Conservation (phyloP, 2,113 vertebrate genomes). For the Ploceus nigricollis region DNA sequence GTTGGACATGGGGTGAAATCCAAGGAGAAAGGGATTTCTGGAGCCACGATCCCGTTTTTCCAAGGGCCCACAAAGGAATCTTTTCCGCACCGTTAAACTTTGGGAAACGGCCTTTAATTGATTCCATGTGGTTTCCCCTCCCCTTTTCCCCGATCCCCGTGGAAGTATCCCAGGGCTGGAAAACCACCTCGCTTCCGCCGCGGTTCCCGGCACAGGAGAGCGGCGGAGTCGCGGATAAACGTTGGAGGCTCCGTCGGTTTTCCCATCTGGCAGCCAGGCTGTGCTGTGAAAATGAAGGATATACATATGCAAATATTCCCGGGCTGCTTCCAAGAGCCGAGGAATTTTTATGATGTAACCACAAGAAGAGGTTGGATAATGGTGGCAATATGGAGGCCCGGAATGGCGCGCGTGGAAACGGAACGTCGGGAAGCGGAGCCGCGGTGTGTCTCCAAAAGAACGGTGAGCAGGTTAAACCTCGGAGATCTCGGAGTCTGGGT, state of each 20-base stretch:
- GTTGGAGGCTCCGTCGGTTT: constrained; percentile 60
- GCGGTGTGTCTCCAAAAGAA: background rate
- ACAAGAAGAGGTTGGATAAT: constrained; percentile 38
- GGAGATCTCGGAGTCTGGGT: background rate
- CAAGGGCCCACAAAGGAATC: constrained; percentile 57
- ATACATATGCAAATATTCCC: constrained; percentile 61
- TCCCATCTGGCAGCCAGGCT: constrained; percentile 77
- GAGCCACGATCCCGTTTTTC: background rate
- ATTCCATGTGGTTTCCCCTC: constrained; percentile 67
- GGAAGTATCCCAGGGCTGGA: constrained; percentile 64
- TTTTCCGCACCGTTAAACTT: constrained; percentile 58
- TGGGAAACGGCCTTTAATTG: constrained; percentile 64
- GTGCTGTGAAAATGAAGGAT: constrained; percentile 68
- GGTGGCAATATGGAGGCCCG: constrained; percentile 10
- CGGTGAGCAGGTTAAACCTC: background rate
- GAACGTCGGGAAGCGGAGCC: background rate
- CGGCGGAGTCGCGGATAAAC: constrained; percentile 35
- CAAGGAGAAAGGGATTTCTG: background rate
- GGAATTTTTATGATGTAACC: constrained; percentile 53
- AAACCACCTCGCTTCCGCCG: constrained; percentile 70
- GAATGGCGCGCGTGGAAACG: background rate
- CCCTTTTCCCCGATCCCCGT: background rate
- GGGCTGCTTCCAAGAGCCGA: constrained; percentile 49
- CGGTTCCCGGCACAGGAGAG: constrained; percentile 27
- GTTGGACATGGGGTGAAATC: fast-evolving